Base-by-base conservation (phyloP, 2,888 invertebrate species). In the Gnatocerus cornutus region DNA sequence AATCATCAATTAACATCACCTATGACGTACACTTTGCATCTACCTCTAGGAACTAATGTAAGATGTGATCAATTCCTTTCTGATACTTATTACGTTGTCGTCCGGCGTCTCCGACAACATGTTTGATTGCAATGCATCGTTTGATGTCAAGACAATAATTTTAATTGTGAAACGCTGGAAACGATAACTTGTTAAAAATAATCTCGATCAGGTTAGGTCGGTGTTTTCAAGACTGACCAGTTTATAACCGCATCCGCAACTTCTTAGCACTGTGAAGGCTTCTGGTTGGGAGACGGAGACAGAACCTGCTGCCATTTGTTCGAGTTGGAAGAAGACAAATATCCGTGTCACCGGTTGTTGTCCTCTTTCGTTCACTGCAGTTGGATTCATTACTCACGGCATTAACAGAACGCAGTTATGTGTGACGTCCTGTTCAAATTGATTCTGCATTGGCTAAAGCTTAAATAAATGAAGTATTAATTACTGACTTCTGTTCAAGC, bases 211-310 rank as follows among this genome's bases (percentile, higher is more conserved):
- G 63, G 63, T 68, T 56, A 48, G 50, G 55, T 52, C 41, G 62
- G 62, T 61, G 41, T 37, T 56, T 62, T 68, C 68, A 68, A 41
- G 68, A 68, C 56, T 63, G 63, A 63, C 68, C 68, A 63, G 68
- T 68, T 68, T 63, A 43, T 53, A 68, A 68, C 68, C 68, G 68
- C 68, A 68, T 68, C 68, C 68, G 61, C 62, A 50, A 62, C 62
- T 52, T 52, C 59, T 59, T 37, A 33, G 48, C 61, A 62, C 48
- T 48, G 30, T 21, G 39, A 14, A 46, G 68, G 68, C 68, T 68
- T 68, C 68, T 62, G 52, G 13, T 13, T 12, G 33, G 9, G 21
- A 33, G 50, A 59, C 30, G 16, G 37, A 39, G 52, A 55, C 30
- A 43, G 66, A 65, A 27, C 27, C 41, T 21, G 45, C 14, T 52